Evolutionary conservation across 2,113 vertebrate species (phyloP), one percentile per base, ranked within the genome.

Genomic region (Plectropomus leopardus): DNA sequence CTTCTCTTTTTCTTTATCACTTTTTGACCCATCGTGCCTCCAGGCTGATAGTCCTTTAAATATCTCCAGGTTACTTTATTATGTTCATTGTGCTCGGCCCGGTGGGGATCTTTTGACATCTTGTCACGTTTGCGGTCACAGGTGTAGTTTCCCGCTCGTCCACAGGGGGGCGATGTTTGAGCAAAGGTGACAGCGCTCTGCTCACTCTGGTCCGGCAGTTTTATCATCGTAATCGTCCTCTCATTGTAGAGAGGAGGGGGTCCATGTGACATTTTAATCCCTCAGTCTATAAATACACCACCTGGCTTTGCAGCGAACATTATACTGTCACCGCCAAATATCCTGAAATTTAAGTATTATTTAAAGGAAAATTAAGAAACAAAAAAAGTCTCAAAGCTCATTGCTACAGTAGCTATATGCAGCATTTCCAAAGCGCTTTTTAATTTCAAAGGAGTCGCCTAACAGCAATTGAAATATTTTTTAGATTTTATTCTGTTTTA

Each of bases 181-280:
- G 2, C 64, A 65, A 32, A 14, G 45, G 13, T 60, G 71, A 28
- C 14, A 7, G 17, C 0, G 36, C 61, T 76, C 23, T 42, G 26
- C 61, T 64, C 40, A 34, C 36, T 19, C 17, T 0, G 5, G 2
- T 28, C 23, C 23, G 9, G 28, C 47, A 19, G 24, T 26, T 28
- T 68, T 40, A 28, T 53, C 13, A 7, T 50, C 32, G 55, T 40
- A 40, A 32, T 67, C 17, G 44, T 82, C 58, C 26, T 59, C 2
- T 60, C 26, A 5, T 21, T 51, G 63, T 48, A n/a, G 26, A 17
- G 34, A 51, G 32, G 34, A 51, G 32, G 16, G 51, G 45, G 57
- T 30, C 13, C 63, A 23, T 24, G 60, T 54, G 72, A 60, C n/a
- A n/a, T 55, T 57, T 71, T 80, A 89, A 84, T 86, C 81, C 73